Base-by-base conservation (phyloP, 2,888 invertebrate genomes). In the Sphinx pinastri region DNA sequence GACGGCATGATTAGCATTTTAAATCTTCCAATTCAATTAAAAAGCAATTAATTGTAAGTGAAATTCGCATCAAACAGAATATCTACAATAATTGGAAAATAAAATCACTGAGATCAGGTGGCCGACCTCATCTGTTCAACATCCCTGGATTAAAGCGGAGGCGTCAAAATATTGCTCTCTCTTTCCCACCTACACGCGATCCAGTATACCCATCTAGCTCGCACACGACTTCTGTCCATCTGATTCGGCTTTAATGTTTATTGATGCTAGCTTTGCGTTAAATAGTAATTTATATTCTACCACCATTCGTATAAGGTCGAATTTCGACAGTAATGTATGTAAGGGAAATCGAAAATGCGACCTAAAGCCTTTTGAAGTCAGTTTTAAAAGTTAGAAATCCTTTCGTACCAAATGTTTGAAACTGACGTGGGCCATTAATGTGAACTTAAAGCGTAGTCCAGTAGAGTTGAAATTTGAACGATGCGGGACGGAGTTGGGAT, bases 71-170 rank as follows among this genome's bases (percentile, higher is more conserved):
- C 52, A 68, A 68, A 68, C 13, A 16, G 45, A 75, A 73, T 74
- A 77, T 73, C 78, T 77, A 75, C 77, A 74, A 78, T 79, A 83
- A 83, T 91, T 92, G 90, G 84, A 90, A 91, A 90, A 92, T 89
- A 91, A 90, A 91, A 91, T 91, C 88, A 89, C 85, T 77, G 72
- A 84, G 86, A 90, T 92, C 93, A 93, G 93, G 92, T 93, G 93
- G 73, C 86, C 77, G 76, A 84, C 74, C 87, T 84, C 88, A 85
- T 89, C 88, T 88, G 88, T 75, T 76, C 80, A 80, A 83, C 84
- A 86, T 85, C 87, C 88, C 87, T 85, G 83, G 88, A 86, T 79
- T 83, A 80, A 77, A 82, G 77, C 81, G 54, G 14, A 63, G 52
- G 38, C 49, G 38, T 60, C 52, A 6, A 54, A 54, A 79, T 72